phyloP scores from a whole-genome alignment of 2,797 vertebrate species.

The Artibeus lituratus region DNA sequence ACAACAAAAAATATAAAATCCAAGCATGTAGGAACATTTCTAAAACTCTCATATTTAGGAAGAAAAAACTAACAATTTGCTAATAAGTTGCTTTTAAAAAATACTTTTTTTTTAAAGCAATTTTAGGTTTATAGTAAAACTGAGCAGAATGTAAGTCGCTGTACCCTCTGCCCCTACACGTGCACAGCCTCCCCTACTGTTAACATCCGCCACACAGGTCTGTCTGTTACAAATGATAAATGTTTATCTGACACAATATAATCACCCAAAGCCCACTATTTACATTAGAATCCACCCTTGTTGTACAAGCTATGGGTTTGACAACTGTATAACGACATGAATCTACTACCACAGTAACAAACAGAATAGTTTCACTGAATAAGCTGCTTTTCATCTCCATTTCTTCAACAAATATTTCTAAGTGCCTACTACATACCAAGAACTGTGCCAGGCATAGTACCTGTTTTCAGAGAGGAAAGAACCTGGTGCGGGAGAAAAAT shows the following conservation, averaged over 20 bases:
- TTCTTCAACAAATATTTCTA: not conserved
- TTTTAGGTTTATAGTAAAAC: not conserved
- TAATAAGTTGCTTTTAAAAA: not conserved
- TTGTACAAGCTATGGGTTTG: not conserved
- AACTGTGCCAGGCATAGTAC: not conserved
- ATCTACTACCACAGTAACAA: not conserved
- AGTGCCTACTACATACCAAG: not conserved
- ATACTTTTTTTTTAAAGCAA: not conserved
- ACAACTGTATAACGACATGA: not conserved
- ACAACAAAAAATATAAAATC: not conserved
- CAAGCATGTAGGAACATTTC: not conserved
- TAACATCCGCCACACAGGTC: not conserved
- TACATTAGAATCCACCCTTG: not conserved
- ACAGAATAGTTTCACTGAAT: not conserved
- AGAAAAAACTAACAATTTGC: not conserved
- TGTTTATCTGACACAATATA: not conserved
- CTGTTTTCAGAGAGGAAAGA: slow-evolving; percentile 7
- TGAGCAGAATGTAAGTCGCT: not conserved
- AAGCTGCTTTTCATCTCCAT: not conserved
- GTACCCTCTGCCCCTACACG: not conserved
- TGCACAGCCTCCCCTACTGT: not conserved
- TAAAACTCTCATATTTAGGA: not conserved
- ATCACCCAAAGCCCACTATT: not conserved
- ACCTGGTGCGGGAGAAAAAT: not conserved
- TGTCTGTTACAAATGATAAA: not conserved